Base-by-base conservation (phyloP, 2,113 vertebrate genomes). In the Poeciliopsis turrubarensis region DNA sequence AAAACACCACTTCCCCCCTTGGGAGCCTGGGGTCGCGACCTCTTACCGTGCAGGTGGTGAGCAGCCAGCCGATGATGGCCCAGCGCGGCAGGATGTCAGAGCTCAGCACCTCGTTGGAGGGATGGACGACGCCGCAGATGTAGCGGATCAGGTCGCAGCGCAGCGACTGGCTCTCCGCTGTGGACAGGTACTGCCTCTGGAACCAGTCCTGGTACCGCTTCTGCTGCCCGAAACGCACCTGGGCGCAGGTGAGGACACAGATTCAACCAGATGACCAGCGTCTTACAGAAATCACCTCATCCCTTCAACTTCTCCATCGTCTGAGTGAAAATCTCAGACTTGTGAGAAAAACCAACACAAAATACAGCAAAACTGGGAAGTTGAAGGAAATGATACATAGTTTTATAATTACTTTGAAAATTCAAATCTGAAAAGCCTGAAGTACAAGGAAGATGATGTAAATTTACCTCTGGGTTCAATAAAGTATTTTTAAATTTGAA, bases 201-300 rank as follows among this genome's bases (percentile, higher is more conserved):
- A 99, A 99, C 98, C 97, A 99, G 87, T 99, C 97, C 90, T 99
- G 98, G 81, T 99, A 99, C 0, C 98, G 94, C 88, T 99, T 99
- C 92, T 99, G 98, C 88, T 99, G 98, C 14, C 97, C 97, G 0
- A 99, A 99, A 0, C 97, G 95, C 3, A 99, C 97, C 97, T 98
- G 86, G 0, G 12, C 60, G 74, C 3, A 72, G 15, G 39, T 11
- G 8, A 11, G 26, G 12, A 71, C 1, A 72, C 9, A 32, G 30
- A 9, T 15, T 22, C 5, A n/a, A 26, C n/a, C 30, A 65, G 26
- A 61, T n/a, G 9, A 57, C 17, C 51, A 57, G 0, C 10, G 25
- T 25, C 51, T n/a, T 57, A 0, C 51, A 57, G 25, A 57, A 57
- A 57, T 57, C 9, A 3, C 11, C 51, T n/a, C 8, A 57, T 47